Base-by-base conservation (phyloP, 2,888 invertebrate species). In the Empis stercorea region DNA sequence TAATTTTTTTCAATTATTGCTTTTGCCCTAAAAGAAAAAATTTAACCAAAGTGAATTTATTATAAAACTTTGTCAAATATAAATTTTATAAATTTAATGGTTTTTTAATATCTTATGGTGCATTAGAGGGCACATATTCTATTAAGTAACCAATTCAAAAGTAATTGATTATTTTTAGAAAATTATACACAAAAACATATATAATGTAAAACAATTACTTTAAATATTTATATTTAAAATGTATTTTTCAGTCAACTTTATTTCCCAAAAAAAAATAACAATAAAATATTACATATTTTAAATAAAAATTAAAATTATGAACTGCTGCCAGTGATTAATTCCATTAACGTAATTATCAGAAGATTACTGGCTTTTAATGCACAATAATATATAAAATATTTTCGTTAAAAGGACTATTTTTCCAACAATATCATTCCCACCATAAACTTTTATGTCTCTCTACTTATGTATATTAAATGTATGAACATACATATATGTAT, bases 341-440 rank as follows among this genome's bases (percentile, higher is more conserved):
- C 64, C 64, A 64, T 64, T 64, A 65, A 65, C 62, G 59, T 64
- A 64, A 64, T 64, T 64, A 64, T 64, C 61, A 59, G n/a, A 49
- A 61, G 64, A 65, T 64, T 64, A 63, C 27, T 23, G 40, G 40
- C 40, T 40, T 40, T 40, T 20, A 7, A 40, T 40, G 27, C 10
- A 40, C 10, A 16, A 11, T n/a, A 37, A n/a, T n/a, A n/a, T n/a
- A n/a, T n/a, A n/a, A n/a, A n/a, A n/a, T n/a, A n/a, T n/a, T 16
- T 11, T 11, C 2, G 3, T 32, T 10, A 36, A 36, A 14, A 38
- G 10, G 37, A 38, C n/a, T 27, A 4, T 20, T 27, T 27, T 7
- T 6, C 7, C 23, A 36, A 15, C n/a, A 14, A 14, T n/a, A 36
- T 36, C 15, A n/a, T 36, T 36, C n/a, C 36, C n/a, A 36, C 7